Conservation (phyloP, 2,797 vertebrate genomes). For the Rhinatrema bivittatum region DNA sequence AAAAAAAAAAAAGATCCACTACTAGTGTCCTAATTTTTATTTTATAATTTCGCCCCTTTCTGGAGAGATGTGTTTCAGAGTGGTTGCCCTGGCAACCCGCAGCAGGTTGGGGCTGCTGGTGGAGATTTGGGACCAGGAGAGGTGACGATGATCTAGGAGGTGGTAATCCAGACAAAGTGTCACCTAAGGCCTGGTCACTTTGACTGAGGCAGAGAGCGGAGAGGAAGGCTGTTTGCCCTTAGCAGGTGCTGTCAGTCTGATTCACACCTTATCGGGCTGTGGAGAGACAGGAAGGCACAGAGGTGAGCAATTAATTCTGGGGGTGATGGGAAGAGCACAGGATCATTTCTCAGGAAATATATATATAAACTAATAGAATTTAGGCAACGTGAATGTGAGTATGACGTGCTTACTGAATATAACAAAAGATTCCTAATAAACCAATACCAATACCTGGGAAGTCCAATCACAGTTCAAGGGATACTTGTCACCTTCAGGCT, state of each 20-base stretch:
- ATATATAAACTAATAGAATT: too few species aligned
- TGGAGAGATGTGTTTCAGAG: neutral
- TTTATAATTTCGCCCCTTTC: accelerated
- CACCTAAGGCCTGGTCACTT: neutral
- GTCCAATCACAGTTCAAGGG: too few species aligned
- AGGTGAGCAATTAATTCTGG: too few species aligned
- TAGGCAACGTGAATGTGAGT: too few species aligned
- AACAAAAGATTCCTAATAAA: too few species aligned
- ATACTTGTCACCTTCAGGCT: too few species aligned
- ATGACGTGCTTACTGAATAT: too few species aligned
- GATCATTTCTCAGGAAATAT: too few species aligned
- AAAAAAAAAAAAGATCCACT: too few species aligned
- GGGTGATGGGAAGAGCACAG: too few species aligned
- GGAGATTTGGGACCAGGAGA: neutral
- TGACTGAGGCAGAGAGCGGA: conserved; percentile 3
- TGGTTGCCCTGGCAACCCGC: neutral
- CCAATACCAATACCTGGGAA: too few species aligned
- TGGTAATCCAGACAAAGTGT: neutral
- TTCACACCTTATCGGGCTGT: conserved; percentile 48
- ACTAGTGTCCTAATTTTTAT: too few species aligned
- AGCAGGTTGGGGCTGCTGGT: neutral
- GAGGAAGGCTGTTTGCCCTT: conserved; percentile 31
- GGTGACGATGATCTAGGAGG: neutral
- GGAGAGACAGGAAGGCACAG: neutral
- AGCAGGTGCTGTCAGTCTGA: conserved; percentile 41